A percentile compares a stretch with the other conserved stretches of the same genome.
These are phyloP conservation scores for Eriocheir sinensis DNA, from an alignment of 1,140 invertebrate species.

Conservation along the genomic window DNA sequence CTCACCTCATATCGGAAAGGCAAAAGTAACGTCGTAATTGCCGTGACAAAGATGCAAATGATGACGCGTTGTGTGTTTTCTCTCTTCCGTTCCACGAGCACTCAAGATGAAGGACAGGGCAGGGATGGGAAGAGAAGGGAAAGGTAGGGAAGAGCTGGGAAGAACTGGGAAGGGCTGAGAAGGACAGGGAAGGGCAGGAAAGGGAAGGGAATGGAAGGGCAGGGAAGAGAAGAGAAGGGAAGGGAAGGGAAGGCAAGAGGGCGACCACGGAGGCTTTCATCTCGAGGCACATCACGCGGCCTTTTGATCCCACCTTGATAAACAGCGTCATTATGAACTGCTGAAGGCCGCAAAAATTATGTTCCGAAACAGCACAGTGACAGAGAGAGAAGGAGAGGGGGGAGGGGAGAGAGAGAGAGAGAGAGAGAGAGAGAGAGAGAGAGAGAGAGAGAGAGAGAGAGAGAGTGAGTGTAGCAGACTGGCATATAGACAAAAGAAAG, in stretches of 20 bases:
- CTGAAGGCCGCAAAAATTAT: background rate
- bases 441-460: background rate
- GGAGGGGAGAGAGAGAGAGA: conserved; percentile 47
- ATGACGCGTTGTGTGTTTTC: no score
- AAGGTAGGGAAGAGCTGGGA: no score
- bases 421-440: conserved; percentile 32
- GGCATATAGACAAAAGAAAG: background rate
- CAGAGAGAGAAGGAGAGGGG: background rate
- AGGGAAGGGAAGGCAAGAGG: no score
- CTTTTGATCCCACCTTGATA: background rate
- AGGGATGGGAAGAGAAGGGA: no score
- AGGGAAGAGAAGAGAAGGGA: no score
- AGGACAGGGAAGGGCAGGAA: no score
- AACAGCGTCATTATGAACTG: background rate
- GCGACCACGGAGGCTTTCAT: no score
- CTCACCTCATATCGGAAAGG: background rate
- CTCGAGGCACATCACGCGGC: background rate
- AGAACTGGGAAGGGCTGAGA: no score
- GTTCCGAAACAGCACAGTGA: background rate
- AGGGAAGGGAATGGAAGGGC: no score
- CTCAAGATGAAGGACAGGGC: no score
- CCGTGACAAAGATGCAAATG: background rate
- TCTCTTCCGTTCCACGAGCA: no score
- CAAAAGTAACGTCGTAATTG: background rate
- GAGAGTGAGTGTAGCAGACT: background rate